Evolutionary conservation across 1,140 invertebrate species (phyloP).

Genomic region (Drosophila varians): DNA sequence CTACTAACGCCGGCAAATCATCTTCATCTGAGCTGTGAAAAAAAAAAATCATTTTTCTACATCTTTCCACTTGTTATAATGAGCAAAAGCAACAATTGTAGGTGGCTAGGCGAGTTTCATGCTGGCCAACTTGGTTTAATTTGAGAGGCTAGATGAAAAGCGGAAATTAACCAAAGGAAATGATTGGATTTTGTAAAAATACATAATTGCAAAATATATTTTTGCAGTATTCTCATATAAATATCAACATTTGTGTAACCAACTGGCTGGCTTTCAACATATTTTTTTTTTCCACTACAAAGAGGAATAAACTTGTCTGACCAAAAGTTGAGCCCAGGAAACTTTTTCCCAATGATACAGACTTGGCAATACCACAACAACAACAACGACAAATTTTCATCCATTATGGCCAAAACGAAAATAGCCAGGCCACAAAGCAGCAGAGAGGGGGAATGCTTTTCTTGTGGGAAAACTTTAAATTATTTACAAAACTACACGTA

Average conservation of each 20-base stretch:
- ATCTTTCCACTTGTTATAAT: slow-evolving; percentile 43
- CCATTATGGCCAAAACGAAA: slow-evolving; percentile 59
- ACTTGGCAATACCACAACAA: not conserved
- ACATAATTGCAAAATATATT: not conserved
- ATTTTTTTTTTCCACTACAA: not conserved
- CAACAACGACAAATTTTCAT: slow-evolving; percentile 30
- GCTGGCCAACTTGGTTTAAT: not conserved
- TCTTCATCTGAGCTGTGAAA: not conserved
- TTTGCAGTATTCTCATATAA: not conserved
- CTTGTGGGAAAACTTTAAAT: slow-evolving; percentile 65
- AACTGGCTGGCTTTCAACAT: not conserved
- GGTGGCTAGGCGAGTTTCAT: slow-evolving; percentile 4
- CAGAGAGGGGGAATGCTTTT: slow-evolving; percentile 26
- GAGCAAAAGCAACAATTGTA: slow-evolving; percentile 37
- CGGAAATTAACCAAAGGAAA: not conserved
- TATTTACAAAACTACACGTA: slow-evolving; percentile 61
- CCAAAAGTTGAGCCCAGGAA: slow-evolving; percentile 22
- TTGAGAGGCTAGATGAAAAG: not conserved
- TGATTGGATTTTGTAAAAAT: not conserved
- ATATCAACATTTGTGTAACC: not conserved
- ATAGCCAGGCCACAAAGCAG: slow-evolving; percentile 57
- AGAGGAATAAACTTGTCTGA: slow-evolving; percentile 14
- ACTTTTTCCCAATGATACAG: slow-evolving; percentile 60
- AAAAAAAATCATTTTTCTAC: not conserved
- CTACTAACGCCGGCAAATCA: slow-evolving; percentile 29